These are phyloP conservation scores for Mamestra brassicae DNA, from an alignment of 2,888 invertebrate species.

Conservation along the genomic window DNA sequence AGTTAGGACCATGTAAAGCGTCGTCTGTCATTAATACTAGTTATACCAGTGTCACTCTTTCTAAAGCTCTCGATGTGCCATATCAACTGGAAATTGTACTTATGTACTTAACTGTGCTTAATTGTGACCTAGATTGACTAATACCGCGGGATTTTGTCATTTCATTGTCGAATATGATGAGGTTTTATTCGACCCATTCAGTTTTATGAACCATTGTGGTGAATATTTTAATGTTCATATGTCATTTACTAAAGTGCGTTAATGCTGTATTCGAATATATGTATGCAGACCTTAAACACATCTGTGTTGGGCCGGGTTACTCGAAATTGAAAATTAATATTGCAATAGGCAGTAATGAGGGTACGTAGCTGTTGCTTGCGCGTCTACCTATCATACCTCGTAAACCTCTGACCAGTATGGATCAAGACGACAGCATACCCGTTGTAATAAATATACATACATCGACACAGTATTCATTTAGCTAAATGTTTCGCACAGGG, in stretches of 20 bases:
- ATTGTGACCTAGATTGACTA: constrained; percentile 17
- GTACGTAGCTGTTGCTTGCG: neutral
- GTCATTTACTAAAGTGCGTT: neutral
- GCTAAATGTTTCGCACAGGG: constrained; percentile 16
- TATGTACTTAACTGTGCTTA: neutral
- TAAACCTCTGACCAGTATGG: neutral
- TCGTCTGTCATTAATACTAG: neutral
- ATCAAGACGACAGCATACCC: neutral
- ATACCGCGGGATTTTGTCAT: neutral
- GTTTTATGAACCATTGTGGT: neutral
- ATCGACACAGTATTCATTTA: constrained; percentile 1
- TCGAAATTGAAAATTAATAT: constrained; percentile 43
- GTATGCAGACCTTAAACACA: constrained; percentile 1
- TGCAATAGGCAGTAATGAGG: constrained; percentile 14
- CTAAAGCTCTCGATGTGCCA: neutral
- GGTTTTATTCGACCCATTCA: constrained; percentile 15
- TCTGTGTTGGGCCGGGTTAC: neutral
- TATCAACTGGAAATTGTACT: constrained; percentile 26
- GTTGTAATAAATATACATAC: neutral
- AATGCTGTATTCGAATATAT: neutral
- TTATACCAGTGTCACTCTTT: neutral
- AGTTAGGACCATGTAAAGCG: neutral
- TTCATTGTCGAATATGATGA: constrained; percentile 3
- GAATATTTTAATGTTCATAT: constrained; percentile 12
- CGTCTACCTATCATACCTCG: neutral